These are phyloP conservation scores for Brachyistius frenatus DNA, from an alignment of 2,113 vertebrate species.

Conservation along the genomic window DNA sequence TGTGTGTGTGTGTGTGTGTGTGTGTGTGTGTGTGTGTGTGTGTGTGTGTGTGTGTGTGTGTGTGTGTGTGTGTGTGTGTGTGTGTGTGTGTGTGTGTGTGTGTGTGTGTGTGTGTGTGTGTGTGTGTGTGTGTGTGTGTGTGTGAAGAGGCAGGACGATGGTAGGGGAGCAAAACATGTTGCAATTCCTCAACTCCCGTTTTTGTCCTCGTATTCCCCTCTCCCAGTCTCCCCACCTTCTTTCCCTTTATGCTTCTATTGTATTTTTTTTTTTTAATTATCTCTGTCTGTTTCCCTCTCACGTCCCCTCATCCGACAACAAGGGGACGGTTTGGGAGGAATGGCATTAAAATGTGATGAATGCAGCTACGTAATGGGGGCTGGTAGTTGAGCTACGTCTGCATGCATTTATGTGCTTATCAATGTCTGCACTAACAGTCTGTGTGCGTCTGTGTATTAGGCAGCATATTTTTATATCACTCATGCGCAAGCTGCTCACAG, in stretches of 20 bases:
- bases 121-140: slow-evolving; percentile 1
- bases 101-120: neutral
- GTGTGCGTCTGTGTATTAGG: neutral
- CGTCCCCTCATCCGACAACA: slow-evolving; percentile 28
- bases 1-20: neutral
- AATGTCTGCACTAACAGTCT: slow-evolving; percentile 15
- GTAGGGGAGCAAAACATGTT: slow-evolving; percentile 36
- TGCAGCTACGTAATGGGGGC: slow-evolving; percentile 66
- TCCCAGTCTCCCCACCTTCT: slow-evolving; percentile 5
- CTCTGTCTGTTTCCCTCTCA: slow-evolving; percentile 8
- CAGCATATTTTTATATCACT: too few relatives aligned
- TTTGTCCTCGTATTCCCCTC: neutral
- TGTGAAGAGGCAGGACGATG: slow-evolving; percentile 14
- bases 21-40: neutral
- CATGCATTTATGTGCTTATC: slow-evolving; percentile 42
- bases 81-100: neutral
- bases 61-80: neutral
- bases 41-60: slow-evolving; percentile 4
- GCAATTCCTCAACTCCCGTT: slow-evolving; percentile 19
- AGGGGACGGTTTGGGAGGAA: slow-evolving; percentile 58
- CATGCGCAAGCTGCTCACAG: neutral
- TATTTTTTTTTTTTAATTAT: slow-evolving; percentile 17
- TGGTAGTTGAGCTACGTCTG: slow-evolving; percentile 52
- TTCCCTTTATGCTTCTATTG: slow-evolving; percentile 24
- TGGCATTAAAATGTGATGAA: slow-evolving; percentile 69